Evolutionary conservation across 2,888 invertebrate species (phyloP), one percentile per base, ranked within the genome.

Genomic region (Venustoraphidia nigricollis): DNA sequence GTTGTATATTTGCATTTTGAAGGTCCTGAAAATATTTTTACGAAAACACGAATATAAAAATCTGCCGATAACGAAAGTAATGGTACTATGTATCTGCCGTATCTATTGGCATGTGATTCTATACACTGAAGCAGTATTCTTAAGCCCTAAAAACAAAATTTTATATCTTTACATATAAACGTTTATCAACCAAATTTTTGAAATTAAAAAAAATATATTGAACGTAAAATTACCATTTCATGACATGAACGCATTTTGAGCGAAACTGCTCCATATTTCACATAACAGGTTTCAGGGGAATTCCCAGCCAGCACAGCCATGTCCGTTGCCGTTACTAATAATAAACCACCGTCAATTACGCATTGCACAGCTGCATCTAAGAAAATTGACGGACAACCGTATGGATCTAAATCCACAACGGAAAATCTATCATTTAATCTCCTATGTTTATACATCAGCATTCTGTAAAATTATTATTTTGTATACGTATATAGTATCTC

Each of bases 221-320:
- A 13, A 36, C 34, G 2, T 34, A 1, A 50, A 54, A 65, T 65
- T 62, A 87, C 91, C 82, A 95, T 85, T 76, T 99, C 98, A 70
- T 99, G 97, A 58, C 94, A 95, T 47, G 82, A 79, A 61, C 86
- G 89, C 10, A 82, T 80, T 59, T 83, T 81, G 41, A 96, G 65
- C 2, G 96, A 87, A 49, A 94, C 71, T 1, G 94, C 80, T 0
- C 96, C 96, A 63, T 99, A 99, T 70, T 95, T 96, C 9, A 81
- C 77, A 57, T 81, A 78, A 63, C 96, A 96, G 0, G 95, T 89
- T 67, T 98, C 97, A 0, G 93, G 88, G 0, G 87, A 78, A 68
- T 95, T 96, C 0, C 98, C 98, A 49, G 95, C 95, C 42, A 98
- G 66, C 0, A 96, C 86, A 0, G 86, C 91, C 89, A 95, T 92